Base-by-base conservation (phyloP, 2,888 invertebrate genomes). In the Netelia inedita region DNA sequence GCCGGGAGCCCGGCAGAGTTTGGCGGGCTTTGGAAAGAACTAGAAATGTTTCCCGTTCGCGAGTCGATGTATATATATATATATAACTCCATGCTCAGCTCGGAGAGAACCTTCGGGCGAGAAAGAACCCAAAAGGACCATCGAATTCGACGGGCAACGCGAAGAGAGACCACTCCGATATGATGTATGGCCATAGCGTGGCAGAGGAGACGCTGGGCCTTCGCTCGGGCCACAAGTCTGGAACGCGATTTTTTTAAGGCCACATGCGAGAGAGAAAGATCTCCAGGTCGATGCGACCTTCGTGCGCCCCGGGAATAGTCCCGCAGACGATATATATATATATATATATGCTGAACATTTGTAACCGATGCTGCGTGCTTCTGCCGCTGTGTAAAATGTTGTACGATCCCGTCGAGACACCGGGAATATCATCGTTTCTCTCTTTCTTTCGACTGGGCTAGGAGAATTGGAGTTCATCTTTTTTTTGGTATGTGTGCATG, bases 231-330 rank as follows among this genome's bases (percentile, higher is more conserved):
- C 73, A 23, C 59, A 65, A 81, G 73, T 73, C 78, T 63, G 71
- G 80, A 83, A 72, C 59, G 72, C 83, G 76, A 83, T 80, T 79
- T 76, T 83, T 79, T 74, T 81, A 65, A 79, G 78, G 74, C 81
- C 81, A 73, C 84, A 81, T 81, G 84, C 81, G 84, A 85, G 78
- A 84, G 66, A 78, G 78, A 84, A 61, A 78, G 69, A 83, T 74
- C 68, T 14, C 73, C 81, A 69, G 81, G 72, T 74, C 81, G 81
- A 65, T 53, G 78, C 81, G 81, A 85, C 81, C 81, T 81, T 85
- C 84, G 78, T 85, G 78, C 84, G 73, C 79, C 81, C 35, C 81
- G 84, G 84, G 84, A 85, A 81, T 85, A 79, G 84, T 81, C 78
- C 78, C 74, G 81, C 28, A 59, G 76, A 69, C 63, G 59, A 35